Evolutionary conservation across 2,888 invertebrate species (phyloP), one percentile per base, ranked within the genome.

Genomic region (Parascotia fuliginaria): DNA sequence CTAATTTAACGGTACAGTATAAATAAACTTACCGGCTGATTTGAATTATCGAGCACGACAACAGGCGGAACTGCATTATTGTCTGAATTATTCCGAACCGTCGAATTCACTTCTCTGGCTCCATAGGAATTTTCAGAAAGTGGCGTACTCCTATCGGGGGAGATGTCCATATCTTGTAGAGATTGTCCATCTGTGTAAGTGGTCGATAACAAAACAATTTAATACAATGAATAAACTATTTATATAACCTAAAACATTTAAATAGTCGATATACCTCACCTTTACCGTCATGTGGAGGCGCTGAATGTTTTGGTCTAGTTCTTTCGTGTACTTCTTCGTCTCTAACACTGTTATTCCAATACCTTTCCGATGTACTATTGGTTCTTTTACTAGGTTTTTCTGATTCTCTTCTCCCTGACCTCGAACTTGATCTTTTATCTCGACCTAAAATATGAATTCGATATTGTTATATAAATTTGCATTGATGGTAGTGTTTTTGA

Each of bases 101-200:
- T 67, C 75, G 90, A 77, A 81, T 82, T 83, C 75, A 87, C 74
- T 81, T 87, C 90, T 80, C 85, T 77, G 33, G 74, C 75, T 32
- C 83, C 82, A 60, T 95, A 96, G 53, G 95, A 95, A 60, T 95
- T 95, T 87, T 97, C 97, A 16, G 97, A 97, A 48, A 97, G 95
- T 29, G 97, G 97, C 57, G 97, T 97, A 79, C 97, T 97, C 78
- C 97, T 95, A 68, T 96, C 97, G 11, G 97, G 97, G 52, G 98
- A 98, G 77, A 98, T 98, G 79, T 98, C 98, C 98, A 98, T 98
- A 78, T 98, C 98, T 86, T 97, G 96, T 62, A 94, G 86, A 74
- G 92, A 92, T 55, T 93, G 93, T 43, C 88, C 91, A 79, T 91
- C 90, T 90, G 64, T 36, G 42, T 53, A 63, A 9, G 19, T 52